Evolutionary conservation across 2,113 vertebrate species (phyloP).

Genomic region (Okapia johnstoni): DNA sequence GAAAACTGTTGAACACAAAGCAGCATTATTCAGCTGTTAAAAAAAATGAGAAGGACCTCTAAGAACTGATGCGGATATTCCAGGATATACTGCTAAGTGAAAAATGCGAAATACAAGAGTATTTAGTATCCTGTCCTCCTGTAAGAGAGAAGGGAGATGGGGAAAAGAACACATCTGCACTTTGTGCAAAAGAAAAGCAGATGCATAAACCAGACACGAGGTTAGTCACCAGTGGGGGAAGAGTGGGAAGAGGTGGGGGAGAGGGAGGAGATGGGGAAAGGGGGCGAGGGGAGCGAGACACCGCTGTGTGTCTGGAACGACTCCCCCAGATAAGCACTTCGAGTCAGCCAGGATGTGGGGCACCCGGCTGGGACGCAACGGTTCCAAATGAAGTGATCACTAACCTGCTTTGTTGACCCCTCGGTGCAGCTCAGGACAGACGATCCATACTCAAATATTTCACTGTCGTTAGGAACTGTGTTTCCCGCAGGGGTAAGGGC

Average conservation of each 20-base stretch:
- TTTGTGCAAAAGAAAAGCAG: background rate
- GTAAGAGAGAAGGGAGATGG: background rate
- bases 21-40: background rate
- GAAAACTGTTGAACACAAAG: background rate
- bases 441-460: rapidly evolving
- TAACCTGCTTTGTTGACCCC: background rate
- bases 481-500: background rate
- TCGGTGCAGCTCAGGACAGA: rapidly evolving
- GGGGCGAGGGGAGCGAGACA: background rate
- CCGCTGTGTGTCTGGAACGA: background rate
- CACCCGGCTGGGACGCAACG: rapidly evolving
- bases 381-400: background rate
- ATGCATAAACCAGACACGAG: background rate
- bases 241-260: background rate
- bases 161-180: background rate
- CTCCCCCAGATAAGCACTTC: background rate
- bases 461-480: rapidly evolving
- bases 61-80: too few relatives aligned
- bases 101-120: background rate
- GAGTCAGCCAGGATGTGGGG: background rate
- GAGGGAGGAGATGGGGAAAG: background rate
- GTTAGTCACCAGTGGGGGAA: rapidly evolving
- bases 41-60: background rate
- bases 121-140: too few relatives aligned
- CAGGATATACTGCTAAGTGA: background rate